phyloP scores from a whole-genome alignment of 2,888 invertebrate genomes.

The Saturnia japonica region DNA sequence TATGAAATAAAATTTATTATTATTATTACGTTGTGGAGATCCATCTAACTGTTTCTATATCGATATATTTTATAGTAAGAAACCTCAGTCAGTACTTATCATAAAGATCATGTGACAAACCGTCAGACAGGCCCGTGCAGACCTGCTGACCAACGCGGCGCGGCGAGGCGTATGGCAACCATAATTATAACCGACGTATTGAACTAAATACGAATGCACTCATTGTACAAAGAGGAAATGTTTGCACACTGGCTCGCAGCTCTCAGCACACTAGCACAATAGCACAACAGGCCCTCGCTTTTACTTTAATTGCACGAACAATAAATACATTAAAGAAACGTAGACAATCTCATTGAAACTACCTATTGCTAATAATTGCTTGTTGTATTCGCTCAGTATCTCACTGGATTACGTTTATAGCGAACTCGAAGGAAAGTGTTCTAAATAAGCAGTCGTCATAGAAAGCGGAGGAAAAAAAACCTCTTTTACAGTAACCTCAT shows the following conservation, averaged over 20 bases:
- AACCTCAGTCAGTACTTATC: neutral
- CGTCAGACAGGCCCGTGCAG: neutral
- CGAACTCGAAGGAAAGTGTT: neutral
- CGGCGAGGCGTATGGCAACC: neutral
- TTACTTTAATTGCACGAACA: constrained; percentile 4
- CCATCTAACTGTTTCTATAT: too few relatives aligned
- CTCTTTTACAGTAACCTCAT: neutral
- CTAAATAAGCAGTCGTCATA: neutral
- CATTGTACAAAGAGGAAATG: neutral
- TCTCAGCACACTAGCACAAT: neutral
- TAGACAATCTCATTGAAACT: neutral
- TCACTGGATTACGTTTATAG: neutral
- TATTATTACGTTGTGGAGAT: too few relatives aligned
- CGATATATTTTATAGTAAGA: too few relatives aligned
- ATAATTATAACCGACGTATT: neutral
- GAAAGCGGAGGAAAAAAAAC: neutral
- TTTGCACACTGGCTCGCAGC: neutral
- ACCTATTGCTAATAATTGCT: too few relatives aligned
- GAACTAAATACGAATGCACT: neutral
- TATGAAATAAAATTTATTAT: too few relatives aligned
- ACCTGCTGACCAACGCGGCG: neutral
- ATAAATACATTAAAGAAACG: neutral
- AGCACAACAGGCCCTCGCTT: neutral
- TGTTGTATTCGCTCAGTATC: neutral
- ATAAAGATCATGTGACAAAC: neutral